Evolutionary conservation across 2,797 vertebrate species (phyloP).

Genomic region (Eleutherodactylus coqui): DNA sequence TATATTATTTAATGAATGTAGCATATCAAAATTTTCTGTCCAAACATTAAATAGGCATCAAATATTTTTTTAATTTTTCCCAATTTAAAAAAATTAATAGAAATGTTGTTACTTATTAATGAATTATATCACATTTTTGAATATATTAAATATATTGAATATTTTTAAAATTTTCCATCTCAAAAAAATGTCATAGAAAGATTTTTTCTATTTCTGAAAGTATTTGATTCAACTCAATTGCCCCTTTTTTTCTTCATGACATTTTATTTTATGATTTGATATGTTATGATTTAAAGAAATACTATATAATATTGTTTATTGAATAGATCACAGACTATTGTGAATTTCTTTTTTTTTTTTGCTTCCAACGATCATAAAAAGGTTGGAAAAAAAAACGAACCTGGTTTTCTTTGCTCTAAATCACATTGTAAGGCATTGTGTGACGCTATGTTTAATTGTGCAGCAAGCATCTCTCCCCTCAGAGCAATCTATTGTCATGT

Average conservation of each 20-base stretch:
- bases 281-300: neutral
- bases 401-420: constrained; percentile 24
- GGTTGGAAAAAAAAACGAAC: constrained; percentile 7
- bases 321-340: neutral
- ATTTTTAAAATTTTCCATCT: too few species aligned
- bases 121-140: neutral
- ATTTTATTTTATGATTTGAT: neutral
- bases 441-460: constrained; percentile 52
- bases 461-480: constrained; percentile 57
- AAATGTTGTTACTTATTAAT: too few species aligned
- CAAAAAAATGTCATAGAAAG: too few species aligned
- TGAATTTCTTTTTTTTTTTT: neutral
- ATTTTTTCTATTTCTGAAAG: neutral
- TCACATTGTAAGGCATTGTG: constrained; percentile 41
- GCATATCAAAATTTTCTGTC: too few species aligned
- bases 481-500: constrained; percentile 56
- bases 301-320: neutral
- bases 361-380: neutral
- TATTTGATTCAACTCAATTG: neutral
- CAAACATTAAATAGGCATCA: too few species aligned
- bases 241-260: neutral
- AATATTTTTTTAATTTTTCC: too few species aligned
- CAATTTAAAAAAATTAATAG: too few species aligned
- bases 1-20: too few species aligned
- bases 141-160: neutral